Percentiles rank a stretch among this genome's conserved stretches.
These are phyloP conservation scores for Heliconius sara DNA, from an alignment of 2,888 invertebrate species.

Conservation along the genomic window DNA sequence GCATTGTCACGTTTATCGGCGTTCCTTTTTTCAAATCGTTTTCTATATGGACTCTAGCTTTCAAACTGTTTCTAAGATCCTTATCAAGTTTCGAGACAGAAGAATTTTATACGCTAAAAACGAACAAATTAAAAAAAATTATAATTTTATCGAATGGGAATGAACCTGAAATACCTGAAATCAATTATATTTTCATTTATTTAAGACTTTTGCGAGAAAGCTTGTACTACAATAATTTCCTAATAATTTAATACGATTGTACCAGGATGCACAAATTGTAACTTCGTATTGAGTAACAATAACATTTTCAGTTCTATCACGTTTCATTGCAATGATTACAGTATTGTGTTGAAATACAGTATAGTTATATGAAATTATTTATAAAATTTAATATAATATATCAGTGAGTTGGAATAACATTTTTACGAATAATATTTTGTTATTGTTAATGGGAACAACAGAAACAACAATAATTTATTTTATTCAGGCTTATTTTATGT, in stretches of 20 bases:
- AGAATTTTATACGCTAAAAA: background rate
- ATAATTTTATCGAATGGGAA: too few relatives aligned
- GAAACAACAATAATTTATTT: too few relatives aligned
- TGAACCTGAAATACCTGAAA: too few relatives aligned
- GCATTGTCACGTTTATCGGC: slow-evolving; percentile 34
- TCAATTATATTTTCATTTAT: too few relatives aligned
- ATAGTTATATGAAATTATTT: background rate
- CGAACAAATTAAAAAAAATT: too few relatives aligned
- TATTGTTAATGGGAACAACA: too few relatives aligned
- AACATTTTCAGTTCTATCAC: background rate
- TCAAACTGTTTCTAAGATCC: slow-evolving; percentile 23
- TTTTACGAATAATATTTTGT: too few relatives aligned
- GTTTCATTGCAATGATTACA: background rate
- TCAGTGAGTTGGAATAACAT: too few relatives aligned
- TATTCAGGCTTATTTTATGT: too few relatives aligned
- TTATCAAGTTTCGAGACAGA: background rate
- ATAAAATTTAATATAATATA: too few relatives aligned
- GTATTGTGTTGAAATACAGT: background rate
- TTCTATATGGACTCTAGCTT: slow-evolving; percentile 10
- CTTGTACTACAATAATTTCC: background rate
- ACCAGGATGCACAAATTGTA: slow-evolving; percentile 4
- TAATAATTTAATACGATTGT: background rate
- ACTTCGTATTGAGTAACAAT: background rate
- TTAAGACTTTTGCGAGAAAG: background rate
- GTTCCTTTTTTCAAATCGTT: slow-evolving; percentile 24